phyloP scores from a whole-genome alignment of 2,113 vertebrate genomes.

The Okapia johnstoni region DNA sequence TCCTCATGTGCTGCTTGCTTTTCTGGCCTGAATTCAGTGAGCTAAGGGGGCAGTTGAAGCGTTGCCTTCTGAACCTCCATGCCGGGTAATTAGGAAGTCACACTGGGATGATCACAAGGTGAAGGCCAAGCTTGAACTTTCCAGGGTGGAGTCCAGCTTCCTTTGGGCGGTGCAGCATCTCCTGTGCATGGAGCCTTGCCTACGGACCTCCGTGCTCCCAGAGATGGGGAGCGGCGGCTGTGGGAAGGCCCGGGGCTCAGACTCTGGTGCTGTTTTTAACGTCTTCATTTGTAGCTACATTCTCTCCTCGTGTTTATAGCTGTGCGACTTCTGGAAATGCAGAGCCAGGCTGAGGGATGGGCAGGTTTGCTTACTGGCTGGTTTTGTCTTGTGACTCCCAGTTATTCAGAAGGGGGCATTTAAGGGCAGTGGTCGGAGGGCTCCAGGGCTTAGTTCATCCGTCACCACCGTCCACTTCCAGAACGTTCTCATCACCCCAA shows the following conservation, averaged over 20 bases:
- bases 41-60: background rate
- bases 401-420: background rate
- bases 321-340: too few species aligned
- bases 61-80: background rate
- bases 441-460: background rate
- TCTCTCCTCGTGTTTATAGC: background rate
- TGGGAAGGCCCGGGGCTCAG: background rate
- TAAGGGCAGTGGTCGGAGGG: background rate
- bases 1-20: background rate
- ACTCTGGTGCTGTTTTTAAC: background rate
- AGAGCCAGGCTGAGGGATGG: fast-evolving
- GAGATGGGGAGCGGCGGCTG: background rate
- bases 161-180: fast-evolving
- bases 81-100: background rate
- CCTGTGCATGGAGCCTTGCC: too few species aligned
- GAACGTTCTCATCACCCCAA: fast-evolving
- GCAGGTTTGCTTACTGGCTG: background rate
- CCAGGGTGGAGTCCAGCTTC: background rate
- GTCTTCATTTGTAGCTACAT: background rate
- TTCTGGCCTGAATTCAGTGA: background rate
- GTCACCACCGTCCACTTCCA: fast-evolving
- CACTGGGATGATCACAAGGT: background rate
- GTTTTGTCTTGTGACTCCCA: background rate
- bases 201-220: fast-evolving
- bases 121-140: background rate